Evolutionary conservation across 2,888 invertebrate genomes (phyloP).

Genomic region (Tinea trinotella): DNA sequence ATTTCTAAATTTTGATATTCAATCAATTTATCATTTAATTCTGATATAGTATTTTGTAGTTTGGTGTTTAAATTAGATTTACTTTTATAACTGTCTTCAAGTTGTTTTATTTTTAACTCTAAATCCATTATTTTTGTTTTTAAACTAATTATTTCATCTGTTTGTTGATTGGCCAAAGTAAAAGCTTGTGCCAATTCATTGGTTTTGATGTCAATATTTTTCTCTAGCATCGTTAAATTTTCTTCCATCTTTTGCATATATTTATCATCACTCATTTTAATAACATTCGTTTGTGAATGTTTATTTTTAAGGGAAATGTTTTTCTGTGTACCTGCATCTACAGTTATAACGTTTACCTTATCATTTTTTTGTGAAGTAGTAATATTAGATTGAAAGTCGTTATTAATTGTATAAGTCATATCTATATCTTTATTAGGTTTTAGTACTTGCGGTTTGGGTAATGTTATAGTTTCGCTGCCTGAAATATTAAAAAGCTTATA

Average conservation of each 20-base stretch:
- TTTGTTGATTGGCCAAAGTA: constrained; percentile 42
- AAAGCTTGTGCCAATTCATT: constrained; percentile 49
- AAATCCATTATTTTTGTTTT: constrained; percentile 49
- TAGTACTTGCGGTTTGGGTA: constrained; percentile 40
- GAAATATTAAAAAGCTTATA: constrained; percentile 30
- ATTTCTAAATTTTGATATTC: constrained; percentile 31
- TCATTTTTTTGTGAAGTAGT: too few species aligned
- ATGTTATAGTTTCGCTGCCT: constrained; percentile 49
- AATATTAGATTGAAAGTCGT: too few species aligned
- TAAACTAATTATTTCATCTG: constrained; percentile 40
- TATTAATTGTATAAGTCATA: constrained; percentile 22
- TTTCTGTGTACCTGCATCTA: background rate
- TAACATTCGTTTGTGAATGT: constrained; percentile 38
- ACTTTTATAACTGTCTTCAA: constrained; percentile 38
- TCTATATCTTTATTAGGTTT: constrained; percentile 27
- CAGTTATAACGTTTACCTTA: background rate
- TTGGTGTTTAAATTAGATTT: constrained; percentile 39
- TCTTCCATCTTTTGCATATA: constrained; percentile 28
- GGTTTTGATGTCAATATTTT: constrained; percentile 31
- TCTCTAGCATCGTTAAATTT: constrained; percentile 30
- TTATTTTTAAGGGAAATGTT: background rate
- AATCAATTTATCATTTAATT: constrained; percentile 36
- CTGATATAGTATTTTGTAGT: constrained; percentile 33
- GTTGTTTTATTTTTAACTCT: constrained; percentile 37
- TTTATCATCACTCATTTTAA: background rate